phyloP scores from a whole-genome alignment of 2,888 invertebrate species.

The Linnaemya tessellans region DNA sequence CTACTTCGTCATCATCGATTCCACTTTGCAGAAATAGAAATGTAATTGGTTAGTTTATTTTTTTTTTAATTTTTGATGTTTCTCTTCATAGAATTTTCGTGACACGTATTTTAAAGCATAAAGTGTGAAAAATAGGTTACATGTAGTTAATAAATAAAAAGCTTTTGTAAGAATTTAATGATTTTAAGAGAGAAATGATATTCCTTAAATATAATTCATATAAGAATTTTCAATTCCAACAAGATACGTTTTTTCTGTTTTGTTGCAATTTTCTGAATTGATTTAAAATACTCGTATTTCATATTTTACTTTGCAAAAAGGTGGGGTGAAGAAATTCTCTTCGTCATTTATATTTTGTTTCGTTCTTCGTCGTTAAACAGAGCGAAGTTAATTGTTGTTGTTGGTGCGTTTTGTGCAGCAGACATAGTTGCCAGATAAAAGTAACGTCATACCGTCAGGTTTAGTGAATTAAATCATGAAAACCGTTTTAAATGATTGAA shows the following conservation, averaged over 20 bases:
- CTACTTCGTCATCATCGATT: conserved; percentile 19
- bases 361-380: conserved; percentile 68
- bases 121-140: background rate
- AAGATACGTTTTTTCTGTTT: conserved; percentile 9
- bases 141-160: conserved; percentile 6
- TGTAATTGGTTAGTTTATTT: conserved; percentile 35
- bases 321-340: conserved; percentile 64
- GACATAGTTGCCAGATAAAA: conserved; percentile 19
- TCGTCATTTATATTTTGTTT: conserved; percentile 59
- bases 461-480: conserved; percentile 13
- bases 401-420: conserved; percentile 26
- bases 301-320: conserved; percentile 5
- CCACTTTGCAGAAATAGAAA: conserved; percentile 16
- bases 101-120: conserved; percentile 73
- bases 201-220: background rate
- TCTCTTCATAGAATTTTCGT: conserved; percentile 65
- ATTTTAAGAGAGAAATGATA: background rate
- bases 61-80: conserved; percentile 54
- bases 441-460: background rate
- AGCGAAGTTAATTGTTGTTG: conserved; percentile 59
- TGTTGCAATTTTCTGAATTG: conserved; percentile 16
- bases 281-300: too few relatives aligned
- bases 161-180: background rate
- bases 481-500: background rate
- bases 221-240: conserved; percentile 24